These are phyloP conservation scores for Clinocottus analis DNA, from an alignment of 2,113 vertebrate species.

Conservation along the genomic window DNA sequence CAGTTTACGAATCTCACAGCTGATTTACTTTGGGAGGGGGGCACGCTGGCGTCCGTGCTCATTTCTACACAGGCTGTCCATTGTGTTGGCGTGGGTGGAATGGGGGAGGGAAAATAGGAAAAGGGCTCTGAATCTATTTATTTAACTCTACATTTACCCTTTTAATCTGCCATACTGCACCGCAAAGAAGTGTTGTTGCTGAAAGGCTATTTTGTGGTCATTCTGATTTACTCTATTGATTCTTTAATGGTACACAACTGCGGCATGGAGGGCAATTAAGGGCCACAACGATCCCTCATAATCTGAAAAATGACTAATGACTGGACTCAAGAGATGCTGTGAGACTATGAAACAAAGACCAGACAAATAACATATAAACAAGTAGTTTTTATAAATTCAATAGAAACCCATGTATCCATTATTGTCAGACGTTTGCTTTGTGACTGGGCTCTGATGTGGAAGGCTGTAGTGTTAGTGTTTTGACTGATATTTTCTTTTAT, in stretches of 20 bases:
- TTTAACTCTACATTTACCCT: slow-evolving; percentile 41
- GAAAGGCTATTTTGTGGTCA: slow-evolving; percentile 29
- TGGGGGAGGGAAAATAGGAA: slow-evolving; percentile 16
- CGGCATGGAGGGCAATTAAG: slow-evolving; percentile 12
- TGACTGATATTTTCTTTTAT: neutral
- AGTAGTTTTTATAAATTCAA: slow-evolving; percentile 9
- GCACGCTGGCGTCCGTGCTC: slow-evolving; percentile 79
- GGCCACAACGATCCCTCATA: slow-evolving; percentile 23
- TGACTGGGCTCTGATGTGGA: neutral
- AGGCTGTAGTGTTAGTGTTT: slow-evolving; percentile 15
- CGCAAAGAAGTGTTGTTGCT: slow-evolving; percentile 1
- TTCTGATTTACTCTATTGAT: slow-evolving; percentile 47
- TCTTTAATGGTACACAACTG: slow-evolving; percentile 8
- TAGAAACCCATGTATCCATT: neutral
- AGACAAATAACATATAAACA: neutral
- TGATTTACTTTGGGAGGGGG: slow-evolving; percentile 93
- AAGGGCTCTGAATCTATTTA: slow-evolving; percentile 38
- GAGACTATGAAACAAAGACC: slow-evolving; percentile 7
- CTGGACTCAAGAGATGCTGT: slow-evolving; percentile 5
- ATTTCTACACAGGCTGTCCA: slow-evolving; percentile 75
- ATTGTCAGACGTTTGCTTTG: slow-evolving; percentile 15
- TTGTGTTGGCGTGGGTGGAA: slow-evolving; percentile 49
- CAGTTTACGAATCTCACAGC: slow-evolving; percentile 96
- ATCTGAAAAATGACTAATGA: slow-evolving; percentile 29
- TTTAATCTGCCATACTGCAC: slow-evolving; percentile 40